Percentiles rank a stretch among this genome's conserved stretches.
Evolutionary conservation across 2,113 vertebrate species (phyloP).

Genomic region (Hemiscyllium ocellatum): DNA sequence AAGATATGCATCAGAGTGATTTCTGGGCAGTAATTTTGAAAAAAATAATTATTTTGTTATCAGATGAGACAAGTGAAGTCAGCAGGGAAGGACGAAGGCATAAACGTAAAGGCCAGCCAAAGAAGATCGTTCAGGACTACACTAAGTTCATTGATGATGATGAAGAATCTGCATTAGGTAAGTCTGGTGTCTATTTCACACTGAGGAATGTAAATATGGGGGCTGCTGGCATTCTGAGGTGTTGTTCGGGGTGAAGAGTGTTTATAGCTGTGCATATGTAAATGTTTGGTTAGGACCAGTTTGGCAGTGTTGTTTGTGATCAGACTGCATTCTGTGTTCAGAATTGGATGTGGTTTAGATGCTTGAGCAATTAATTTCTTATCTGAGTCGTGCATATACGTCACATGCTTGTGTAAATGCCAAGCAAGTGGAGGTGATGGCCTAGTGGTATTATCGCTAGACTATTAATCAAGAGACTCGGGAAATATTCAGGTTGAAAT

Average conservation of each 20-base stretch:
- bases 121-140: slow-evolving; percentile 42
- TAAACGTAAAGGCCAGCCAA: slow-evolving; percentile 42
- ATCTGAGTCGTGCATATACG: background rate
- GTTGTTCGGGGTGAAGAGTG: background rate
- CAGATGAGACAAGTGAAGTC: slow-evolving; percentile 42
- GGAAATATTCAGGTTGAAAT: too few species aligned
- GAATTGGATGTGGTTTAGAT: background rate
- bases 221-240: background rate
- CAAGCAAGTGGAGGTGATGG: too few species aligned
- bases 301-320: background rate
- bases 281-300: background rate
- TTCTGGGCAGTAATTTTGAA: background rate
- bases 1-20: background rate
- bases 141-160: slow-evolving; percentile 41
- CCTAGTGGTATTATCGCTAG: too few species aligned
- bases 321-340: background rate
- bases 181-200: background rate
- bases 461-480: too few species aligned
- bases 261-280: background rate
- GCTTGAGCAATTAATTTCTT: background rate
- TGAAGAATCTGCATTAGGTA: slow-evolving; percentile 40
- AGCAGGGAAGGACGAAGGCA: slow-evolving; percentile 39
- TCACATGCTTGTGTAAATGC: too few species aligned
- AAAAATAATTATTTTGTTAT: background rate
- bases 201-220: background rate